phyloP scores from a whole-genome alignment of 2,113 vertebrate species.

The Malaclemys terrapin region DNA sequence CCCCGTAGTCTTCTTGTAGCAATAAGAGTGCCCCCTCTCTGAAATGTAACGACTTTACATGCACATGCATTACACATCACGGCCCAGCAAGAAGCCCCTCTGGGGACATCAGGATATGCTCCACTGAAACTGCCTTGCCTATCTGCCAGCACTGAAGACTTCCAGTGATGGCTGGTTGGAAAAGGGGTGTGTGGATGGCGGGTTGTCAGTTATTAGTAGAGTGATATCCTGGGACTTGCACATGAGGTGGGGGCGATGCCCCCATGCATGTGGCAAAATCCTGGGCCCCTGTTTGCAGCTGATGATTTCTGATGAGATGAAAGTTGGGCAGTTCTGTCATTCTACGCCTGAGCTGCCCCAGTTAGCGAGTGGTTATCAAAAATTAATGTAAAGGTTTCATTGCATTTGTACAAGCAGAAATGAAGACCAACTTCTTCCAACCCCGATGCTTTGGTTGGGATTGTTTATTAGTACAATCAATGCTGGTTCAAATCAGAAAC shows the following conservation, averaged over 20 bases:
- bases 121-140: not conserved
- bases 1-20: fast-evolving
- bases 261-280: not conserved
- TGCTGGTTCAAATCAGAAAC: not conserved
- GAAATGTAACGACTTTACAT: not conserved
- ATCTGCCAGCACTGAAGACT: fast-evolving
- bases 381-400: constrained; percentile 52
- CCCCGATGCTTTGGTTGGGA: not conserved
- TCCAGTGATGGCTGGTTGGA: not conserved
- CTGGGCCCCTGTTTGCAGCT: not conserved
- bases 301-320: not conserved
- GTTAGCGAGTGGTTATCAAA: constrained; percentile 59
- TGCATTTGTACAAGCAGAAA: constrained; percentile 36
- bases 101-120: not conserved
- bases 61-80: not conserved
- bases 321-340: not conserved
- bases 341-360: not conserved
- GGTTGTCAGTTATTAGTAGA: not conserved
- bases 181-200: not conserved
- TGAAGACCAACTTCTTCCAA: not conserved
- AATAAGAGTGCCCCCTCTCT: not conserved
- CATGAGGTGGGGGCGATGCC: not conserved
- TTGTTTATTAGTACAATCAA: not conserved
- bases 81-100: not conserved
- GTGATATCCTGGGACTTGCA: fast-evolving